Percentiles rank a stretch among this genome's conserved stretches.
Conservation (phyloP, 37 sponge, comb jelly and placozoan species). For the Ianthella basta region DNA sequence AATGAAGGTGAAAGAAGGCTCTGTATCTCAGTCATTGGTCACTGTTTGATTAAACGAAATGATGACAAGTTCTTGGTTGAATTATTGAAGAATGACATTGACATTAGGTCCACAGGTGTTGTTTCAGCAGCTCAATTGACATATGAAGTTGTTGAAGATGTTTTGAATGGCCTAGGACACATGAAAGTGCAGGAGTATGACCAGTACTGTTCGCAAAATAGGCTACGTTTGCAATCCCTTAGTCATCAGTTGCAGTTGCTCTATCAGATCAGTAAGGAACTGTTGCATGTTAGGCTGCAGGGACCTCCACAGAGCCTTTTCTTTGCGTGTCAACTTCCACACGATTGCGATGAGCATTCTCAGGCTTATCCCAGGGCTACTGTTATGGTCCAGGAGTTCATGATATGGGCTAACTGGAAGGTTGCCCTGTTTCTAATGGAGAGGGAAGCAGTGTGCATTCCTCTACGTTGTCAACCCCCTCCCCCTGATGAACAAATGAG, state of each 20-base stretch:
- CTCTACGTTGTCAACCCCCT: constrained; percentile 42
- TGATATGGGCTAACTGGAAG: constrained; percentile 72
- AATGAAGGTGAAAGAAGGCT: neutral
- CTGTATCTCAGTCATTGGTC: constrained; percentile 25
- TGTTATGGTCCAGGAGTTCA: constrained; percentile 62
- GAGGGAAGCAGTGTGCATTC: neutral
- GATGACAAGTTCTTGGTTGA: neutral
- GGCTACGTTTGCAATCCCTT: constrained; percentile 20
- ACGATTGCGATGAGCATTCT: constrained; percentile 25
- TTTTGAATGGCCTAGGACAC: neutral
- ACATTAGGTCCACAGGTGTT: constrained; percentile 25
- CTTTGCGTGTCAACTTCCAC: constrained; percentile 31
- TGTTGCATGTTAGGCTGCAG: constrained; percentile 31
- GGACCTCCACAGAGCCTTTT: constrained; percentile 15
- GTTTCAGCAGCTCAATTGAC: constrained; percentile 48
- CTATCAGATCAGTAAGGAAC: constrained; percentile 30
- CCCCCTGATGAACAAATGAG: constrained; percentile 33
- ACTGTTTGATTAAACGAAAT: neutral
- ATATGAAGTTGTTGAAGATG: constrained; percentile 46
- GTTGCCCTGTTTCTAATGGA: constrained; percentile 36
- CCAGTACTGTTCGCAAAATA: no score
- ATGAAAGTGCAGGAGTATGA: no score
- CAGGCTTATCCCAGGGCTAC: constrained; percentile 43
- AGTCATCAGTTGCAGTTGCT: constrained; percentile 37
- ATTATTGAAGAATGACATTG: neutral